Base-by-base conservation (phyloP, 2,113 vertebrate species). In the Thamnaconus septentrionalis region DNA sequence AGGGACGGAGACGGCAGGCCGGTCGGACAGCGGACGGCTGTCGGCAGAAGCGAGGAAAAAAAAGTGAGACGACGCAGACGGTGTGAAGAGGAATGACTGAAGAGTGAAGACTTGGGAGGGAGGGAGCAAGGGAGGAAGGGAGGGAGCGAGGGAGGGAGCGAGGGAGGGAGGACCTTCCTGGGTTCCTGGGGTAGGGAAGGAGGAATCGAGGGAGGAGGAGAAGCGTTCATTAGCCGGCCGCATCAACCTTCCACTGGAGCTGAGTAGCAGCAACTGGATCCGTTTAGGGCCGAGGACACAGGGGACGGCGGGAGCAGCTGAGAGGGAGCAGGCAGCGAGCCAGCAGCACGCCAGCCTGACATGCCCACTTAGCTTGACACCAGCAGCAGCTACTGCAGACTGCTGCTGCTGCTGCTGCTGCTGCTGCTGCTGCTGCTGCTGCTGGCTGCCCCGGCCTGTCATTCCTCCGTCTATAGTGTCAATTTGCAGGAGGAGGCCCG, bases 231-330 rank as follows among this genome's bases (percentile, higher is more conserved):
- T 90, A 87, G 81, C 83, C 82, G 79, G 68, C 62, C 76, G 63
- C 59, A 81, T 78, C 66, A 66, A 78, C 64, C 76, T 64, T 61
- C 79, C 73, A 59, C 71, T 82, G 78, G 66, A 81, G 79, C 73
- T 82, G 76, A 86, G 81, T 75, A 69, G 78, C 81, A 85, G 85
- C 79, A 83, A 87, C 87, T 86, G 88, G 87, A 84, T 87, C 79
- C 64, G 75, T 88, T 87, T 85, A 85, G 83, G 81, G 61, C 67
- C 63, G 80, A 86, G 84, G 83, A 82, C 87, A 69, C 83, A 66
- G 66, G 85, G 87, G 87, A 89, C 78, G 57, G 73, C 76, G 71
- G 6, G 12, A 87, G 81, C 83, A 84, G 80, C 77, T 81, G 83
- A 87, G 81, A 73, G 18, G 18, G 84, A 87, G 71, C 84, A 78